phyloP scores from a whole-genome alignment of 2,797 vertebrate genomes.

The Falco biarmicus region DNA sequence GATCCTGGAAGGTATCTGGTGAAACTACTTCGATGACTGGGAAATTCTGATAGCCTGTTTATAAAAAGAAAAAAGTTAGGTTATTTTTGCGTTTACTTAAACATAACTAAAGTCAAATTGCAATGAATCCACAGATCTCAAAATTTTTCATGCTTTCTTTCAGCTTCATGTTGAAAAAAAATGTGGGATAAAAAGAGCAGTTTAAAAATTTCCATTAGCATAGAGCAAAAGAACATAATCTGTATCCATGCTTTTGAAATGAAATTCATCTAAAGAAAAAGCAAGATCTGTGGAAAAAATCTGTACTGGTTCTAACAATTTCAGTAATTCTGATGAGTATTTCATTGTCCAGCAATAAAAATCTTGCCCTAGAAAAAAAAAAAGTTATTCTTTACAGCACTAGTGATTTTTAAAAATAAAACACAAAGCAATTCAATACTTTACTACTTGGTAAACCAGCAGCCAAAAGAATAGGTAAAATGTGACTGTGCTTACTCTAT shows the following conservation, averaged over 20 bases:
- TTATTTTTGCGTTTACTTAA: neutral
- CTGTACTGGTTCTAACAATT: neutral
- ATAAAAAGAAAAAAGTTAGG: neutral
- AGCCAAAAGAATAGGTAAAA: neutral
- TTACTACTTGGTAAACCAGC: neutral
- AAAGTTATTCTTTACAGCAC: neutral
- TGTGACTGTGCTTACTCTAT: neutral
- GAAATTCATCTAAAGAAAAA: neutral
- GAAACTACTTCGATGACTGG: constrained; percentile 71
- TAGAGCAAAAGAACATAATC: neutral
- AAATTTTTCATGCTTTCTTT: neutral
- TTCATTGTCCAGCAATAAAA: neutral
- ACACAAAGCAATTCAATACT: neutral
- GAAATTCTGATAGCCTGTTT: constrained; percentile 74
- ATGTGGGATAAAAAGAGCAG: neutral
- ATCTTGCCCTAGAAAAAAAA: neutral
- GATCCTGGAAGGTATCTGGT: constrained; percentile 28
- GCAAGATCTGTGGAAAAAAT: neutral
- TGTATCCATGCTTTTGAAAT: neutral
- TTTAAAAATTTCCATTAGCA: neutral
- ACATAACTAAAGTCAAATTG: neutral
- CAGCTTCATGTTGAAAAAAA: neutral
- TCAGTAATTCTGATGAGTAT: neutral
- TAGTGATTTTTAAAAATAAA: neutral
- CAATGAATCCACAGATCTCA: neutral